Evolutionary conservation across 2,113 vertebrate species (phyloP).

Genomic region (Dinomys branickii): DNA sequence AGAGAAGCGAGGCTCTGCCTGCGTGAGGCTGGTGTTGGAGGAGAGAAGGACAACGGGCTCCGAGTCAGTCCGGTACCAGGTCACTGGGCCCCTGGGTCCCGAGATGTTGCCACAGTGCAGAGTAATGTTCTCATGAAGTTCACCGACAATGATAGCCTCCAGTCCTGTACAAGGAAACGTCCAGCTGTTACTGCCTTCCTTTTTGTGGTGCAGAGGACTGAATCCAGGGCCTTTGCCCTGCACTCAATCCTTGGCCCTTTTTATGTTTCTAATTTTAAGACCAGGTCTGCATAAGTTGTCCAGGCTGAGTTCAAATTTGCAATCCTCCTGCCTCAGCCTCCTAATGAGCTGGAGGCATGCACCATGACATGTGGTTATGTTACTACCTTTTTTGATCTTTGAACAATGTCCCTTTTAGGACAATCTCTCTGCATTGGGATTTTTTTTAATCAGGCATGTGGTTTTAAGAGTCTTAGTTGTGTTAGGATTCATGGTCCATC

Average conservation of each 20-base stretch:
- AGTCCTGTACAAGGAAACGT: constrained; percentile 70
- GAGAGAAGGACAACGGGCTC: constrained; percentile 78
- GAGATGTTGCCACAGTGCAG: constrained; percentile 86
- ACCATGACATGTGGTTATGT: not conserved
- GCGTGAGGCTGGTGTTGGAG: constrained; percentile 72
- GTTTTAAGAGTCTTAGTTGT: not conserved
- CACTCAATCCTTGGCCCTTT: not conserved
- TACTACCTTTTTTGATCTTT: not conserved
- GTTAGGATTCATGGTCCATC: not conserved
- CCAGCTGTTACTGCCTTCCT: not conserved
- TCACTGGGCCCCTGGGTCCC: constrained; percentile 71
- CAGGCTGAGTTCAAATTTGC: not conserved
- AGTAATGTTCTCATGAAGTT: constrained; percentile 79
- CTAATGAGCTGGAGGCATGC: too few relatives aligned
- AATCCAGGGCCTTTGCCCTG: not conserved
- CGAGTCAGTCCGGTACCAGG: constrained; percentile 84
- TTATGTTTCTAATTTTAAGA: not conserved
- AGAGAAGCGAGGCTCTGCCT: constrained; percentile 66
- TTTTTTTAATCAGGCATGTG: not conserved
- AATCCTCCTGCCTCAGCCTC: not conserved
- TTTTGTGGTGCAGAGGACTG: not conserved
- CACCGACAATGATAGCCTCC: constrained; percentile 77
- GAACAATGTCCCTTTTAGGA: not conserved
- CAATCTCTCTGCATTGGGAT: not conserved
- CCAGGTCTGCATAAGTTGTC: not conserved